These are phyloP conservation scores for Mirza zaza DNA, from an alignment of 2,113 vertebrate genomes.

Conservation along the genomic window DNA sequence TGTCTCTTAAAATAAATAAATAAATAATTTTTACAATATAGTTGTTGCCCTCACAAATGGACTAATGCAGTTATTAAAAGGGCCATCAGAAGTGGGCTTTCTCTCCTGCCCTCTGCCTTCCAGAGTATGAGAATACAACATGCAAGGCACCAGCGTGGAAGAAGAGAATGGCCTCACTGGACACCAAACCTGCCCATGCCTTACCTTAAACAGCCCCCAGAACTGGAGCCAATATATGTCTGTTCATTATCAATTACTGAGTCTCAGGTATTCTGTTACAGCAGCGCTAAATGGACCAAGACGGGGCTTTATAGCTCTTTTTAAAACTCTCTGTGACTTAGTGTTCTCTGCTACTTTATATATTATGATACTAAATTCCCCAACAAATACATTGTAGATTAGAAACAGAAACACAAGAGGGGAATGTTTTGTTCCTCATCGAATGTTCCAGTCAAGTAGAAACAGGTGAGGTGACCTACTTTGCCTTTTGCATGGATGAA, in stretches of 20 bases:
- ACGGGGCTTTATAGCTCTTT: background rate
- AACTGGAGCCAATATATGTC: background rate
- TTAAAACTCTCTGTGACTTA: background rate
- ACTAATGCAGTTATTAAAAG: background rate
- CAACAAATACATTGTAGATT: background rate
- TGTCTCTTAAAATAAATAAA: too few species aligned
- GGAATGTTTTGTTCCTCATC: background rate
- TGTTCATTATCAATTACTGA: background rate
- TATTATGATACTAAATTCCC: background rate
- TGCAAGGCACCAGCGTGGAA: background rate
- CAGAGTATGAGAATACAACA: background rate
- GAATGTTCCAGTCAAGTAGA: background rate
- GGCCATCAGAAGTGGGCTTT: background rate
- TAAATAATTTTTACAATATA: background rate
- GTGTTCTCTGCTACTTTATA: background rate
- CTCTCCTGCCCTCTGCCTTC: background rate
- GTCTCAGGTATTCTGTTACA: background rate
- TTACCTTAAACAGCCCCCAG: background rate
- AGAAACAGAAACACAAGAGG: background rate
- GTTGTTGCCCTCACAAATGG: background rate
- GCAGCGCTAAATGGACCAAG: background rate
- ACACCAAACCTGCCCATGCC: background rate
- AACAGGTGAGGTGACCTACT: conserved; percentile 67
- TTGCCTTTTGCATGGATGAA: conserved; percentile 53
- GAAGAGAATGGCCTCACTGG: background rate